These are phyloP conservation scores for Dicyrtomina minuta DNA, from an alignment of 2,888 invertebrate species.

Conservation along the genomic window DNA sequence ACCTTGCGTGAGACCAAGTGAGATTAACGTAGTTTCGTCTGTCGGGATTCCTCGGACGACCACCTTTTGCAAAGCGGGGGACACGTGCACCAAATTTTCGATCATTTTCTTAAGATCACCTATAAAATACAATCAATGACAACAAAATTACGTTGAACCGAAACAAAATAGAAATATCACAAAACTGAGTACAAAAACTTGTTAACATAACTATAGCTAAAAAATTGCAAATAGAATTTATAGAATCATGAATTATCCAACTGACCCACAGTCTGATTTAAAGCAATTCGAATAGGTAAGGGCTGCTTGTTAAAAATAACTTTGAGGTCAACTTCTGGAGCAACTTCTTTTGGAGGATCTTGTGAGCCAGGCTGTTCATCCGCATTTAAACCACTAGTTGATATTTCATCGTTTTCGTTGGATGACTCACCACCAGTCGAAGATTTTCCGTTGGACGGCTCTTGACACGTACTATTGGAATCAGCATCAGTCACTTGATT, in stretches of 20 bases:
- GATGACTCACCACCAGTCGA: not conserved
- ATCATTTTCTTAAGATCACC: slow-evolving; percentile 45
- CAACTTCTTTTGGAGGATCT: slow-evolving; percentile 9
- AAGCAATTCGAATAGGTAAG: slow-evolving; percentile 39
- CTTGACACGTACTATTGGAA: not conserved
- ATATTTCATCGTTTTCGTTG: not conserved
- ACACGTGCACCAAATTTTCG: slow-evolving; percentile 60
- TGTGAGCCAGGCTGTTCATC: not conserved
- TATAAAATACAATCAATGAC: slow-evolving; percentile 12
- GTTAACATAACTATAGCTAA: not conserved
- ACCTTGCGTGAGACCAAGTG: slow-evolving; percentile 75
- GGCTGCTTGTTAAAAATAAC: slow-evolving; percentile 48
- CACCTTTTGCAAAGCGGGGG: slow-evolving; percentile 82
- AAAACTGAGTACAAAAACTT: not conserved
- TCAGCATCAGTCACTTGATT: not conserved
- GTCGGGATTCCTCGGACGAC: slow-evolving; percentile 85
- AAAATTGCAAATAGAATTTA: not conserved
- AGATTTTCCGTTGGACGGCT: not conserved
- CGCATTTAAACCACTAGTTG: not conserved
- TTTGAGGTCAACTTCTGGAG: slow-evolving; percentile 31
- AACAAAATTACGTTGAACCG: too few species aligned
- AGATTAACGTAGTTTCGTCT: slow-evolving; percentile 76
- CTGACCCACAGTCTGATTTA: slow-evolving; percentile 45
- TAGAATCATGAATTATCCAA: not conserved
- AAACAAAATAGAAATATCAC: not conserved